Percentiles rank a stretch among this genome's conserved stretches.
Evolutionary conservation across 1,140 invertebrate genomes (phyloP).

Genomic region (Harpegnathos saltator): DNA sequence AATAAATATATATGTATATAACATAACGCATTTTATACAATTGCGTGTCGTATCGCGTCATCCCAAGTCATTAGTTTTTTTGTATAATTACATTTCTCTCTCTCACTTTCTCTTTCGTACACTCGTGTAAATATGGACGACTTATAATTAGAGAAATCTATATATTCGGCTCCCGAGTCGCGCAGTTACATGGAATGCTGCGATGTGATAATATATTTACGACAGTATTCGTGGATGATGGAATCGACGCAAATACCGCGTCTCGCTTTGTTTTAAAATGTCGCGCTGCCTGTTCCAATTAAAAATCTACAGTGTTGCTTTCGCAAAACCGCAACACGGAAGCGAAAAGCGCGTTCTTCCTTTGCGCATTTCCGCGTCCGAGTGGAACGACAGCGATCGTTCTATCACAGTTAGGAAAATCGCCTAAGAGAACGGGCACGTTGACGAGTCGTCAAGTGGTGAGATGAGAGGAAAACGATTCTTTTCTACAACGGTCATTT

Average conservation of each 20-base stretch:
- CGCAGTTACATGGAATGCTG: slow-evolving; percentile 38
- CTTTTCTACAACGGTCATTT: slow-evolving; percentile 75
- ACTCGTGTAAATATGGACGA: slow-evolving; percentile 26
- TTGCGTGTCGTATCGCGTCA: slow-evolving; percentile 39
- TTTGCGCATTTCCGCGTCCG: neutral
- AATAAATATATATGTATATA: slow-evolving; percentile 66
- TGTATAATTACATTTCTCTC: slow-evolving; percentile 51
- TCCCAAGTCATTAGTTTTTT: slow-evolving; percentile 21
- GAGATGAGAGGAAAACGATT: slow-evolving; percentile 13
- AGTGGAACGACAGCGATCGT: slow-evolving; percentile 63
- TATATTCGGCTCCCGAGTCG: neutral
- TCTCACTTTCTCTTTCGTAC: slow-evolving; percentile 27
- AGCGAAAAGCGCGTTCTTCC: neutral
- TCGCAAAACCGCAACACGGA: neutral
- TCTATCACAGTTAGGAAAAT: slow-evolving; percentile 73
- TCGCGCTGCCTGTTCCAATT: neutral
- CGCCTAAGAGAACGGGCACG: neutral
- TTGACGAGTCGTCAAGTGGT: slow-evolving; percentile 17
- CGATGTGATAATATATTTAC: slow-evolving; percentile 24
- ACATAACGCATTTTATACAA: slow-evolving; percentile 59
- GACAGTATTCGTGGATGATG: slow-evolving; percentile 21
- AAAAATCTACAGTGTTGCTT: neutral
- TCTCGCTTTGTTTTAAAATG: neutral
- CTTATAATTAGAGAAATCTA: slow-evolving; percentile 24
- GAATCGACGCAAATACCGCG: neutral